Percentiles rank a stretch among this genome's conserved stretches.
These are phyloP conservation scores for Drosophila ogumai DNA, from an alignment of 1,140 invertebrate species.

Conservation along the genomic window DNA sequence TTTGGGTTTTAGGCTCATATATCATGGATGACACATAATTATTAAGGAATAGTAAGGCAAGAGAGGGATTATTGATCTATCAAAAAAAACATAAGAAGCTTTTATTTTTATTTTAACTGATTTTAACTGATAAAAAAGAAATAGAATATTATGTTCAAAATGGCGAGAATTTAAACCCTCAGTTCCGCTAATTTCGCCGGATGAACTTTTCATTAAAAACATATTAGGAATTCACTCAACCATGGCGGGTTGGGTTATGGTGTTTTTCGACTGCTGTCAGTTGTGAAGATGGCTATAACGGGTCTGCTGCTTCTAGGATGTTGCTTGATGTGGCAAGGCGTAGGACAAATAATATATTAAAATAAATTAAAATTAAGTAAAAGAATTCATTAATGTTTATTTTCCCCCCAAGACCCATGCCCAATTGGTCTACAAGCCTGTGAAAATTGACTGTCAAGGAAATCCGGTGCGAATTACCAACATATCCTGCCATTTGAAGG, in stretches of 20 bases:
- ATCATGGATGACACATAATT: neutral
- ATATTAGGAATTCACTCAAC: neutral
- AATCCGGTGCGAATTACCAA: neutral
- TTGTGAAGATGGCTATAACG: neutral
- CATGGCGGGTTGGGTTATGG: too few relatives aligned
- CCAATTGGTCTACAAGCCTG: neutral
- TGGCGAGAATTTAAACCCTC: neutral
- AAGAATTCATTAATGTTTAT: too few relatives aligned
- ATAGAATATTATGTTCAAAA: neutral
- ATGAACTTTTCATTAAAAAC: neutral
- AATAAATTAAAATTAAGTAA: too few relatives aligned
- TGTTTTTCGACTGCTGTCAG: neutral
- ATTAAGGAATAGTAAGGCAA: neutral
- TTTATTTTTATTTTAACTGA: too few relatives aligned
- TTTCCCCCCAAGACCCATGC: too few relatives aligned
- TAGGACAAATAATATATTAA: neutral
- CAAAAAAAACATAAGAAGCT: neutral
- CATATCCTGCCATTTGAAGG: constrained; percentile 11
- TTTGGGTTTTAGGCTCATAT: neutral
- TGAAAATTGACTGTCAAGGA: constrained; percentile 33
- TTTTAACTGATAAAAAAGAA: too few relatives aligned
- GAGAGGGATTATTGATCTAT: neutral
- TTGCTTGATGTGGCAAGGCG: neutral
- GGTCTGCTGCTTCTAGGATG: neutral
- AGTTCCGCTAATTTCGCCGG: neutral